Evolutionary conservation across 2,113 vertebrate genomes (phyloP).

Genomic region (Syrmaticus mikado): DNA sequence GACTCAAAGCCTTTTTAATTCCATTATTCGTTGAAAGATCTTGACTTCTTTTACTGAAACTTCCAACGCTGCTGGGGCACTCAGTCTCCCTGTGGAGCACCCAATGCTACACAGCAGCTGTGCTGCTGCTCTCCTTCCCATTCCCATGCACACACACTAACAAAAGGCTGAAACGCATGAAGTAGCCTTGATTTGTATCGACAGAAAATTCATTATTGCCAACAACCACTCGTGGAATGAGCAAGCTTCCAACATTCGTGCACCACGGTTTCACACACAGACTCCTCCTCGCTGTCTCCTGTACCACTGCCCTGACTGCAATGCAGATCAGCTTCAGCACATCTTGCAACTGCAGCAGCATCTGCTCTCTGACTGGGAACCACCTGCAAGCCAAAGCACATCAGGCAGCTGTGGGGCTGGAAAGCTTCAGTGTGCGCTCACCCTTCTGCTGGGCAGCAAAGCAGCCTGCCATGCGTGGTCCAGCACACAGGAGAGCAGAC

Average conservation of each 20-base stretch:
- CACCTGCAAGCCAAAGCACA: neutral
- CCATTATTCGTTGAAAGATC: neutral
- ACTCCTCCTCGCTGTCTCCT: neutral
- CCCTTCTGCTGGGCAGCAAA: rapidly evolving
- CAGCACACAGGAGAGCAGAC: neutral
- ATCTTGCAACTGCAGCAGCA: neutral
- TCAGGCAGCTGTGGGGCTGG: neutral
- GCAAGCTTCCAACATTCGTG: neutral
- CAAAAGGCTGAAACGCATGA: neutral
- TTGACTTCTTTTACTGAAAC: neutral
- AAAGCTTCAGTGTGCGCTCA: rapidly evolving
- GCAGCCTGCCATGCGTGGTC: rapidly evolving
- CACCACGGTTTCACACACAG: neutral
- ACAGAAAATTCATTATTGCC: neutral
- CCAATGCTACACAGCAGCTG: neutral
- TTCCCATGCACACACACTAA: neutral
- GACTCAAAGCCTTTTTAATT: neutral
- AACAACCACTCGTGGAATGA: neutral
- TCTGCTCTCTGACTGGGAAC: neutral
- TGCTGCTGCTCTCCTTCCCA: neutral
- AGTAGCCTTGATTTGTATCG: neutral
- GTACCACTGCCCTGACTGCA: neutral
- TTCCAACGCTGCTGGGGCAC: neutral
- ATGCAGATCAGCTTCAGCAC: too few relatives aligned
- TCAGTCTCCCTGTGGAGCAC: neutral